These are phyloP conservation scores for Caenorhabditis elegans DNA, from an alignment of 1,140 invertebrate genomes.

Conservation along the genomic window WBcel235 BX284606.5:6544001-6544500, in stretches of 20 bases:
- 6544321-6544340: neutral
- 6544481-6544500: neutral
- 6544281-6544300: neutral
- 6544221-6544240: neutral
- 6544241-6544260: neutral
- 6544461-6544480: neutral
- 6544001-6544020: neutral
- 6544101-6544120: neutral
- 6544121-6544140: neutral
- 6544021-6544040: neutral
- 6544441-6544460: constrained; percentile 1
- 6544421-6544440: neutral
- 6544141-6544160: neutral
- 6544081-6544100: neutral
- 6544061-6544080: neutral
- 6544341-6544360: neutral
- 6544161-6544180: neutral
- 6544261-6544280: neutral
- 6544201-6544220: neutral
- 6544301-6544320: neutral
- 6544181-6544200: neutral
- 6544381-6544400: neutral
- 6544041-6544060: neutral
- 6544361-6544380: neutral
- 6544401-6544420: neutral